These are phyloP conservation scores for Rhineura floridana DNA, from an alignment of 2,113 vertebrate species.

Conservation along the genomic window DNA sequence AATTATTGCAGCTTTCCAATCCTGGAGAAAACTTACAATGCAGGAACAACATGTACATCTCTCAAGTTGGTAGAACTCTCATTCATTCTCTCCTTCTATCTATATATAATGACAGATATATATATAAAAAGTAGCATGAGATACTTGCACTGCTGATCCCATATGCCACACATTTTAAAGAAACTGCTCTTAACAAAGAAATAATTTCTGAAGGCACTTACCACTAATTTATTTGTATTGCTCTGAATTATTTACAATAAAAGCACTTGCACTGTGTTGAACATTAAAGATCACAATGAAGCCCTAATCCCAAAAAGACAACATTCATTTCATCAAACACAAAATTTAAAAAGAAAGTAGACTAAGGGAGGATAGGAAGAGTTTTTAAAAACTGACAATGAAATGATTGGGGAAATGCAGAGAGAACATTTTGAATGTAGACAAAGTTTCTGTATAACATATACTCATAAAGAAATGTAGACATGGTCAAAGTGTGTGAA, in stretches of 20 bases:
- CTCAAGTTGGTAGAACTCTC: neutral
- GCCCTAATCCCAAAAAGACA: neutral
- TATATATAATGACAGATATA: neutral
- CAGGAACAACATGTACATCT: neutral
- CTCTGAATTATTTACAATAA: neutral
- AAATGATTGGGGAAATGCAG: neutral
- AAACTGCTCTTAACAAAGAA: neutral
- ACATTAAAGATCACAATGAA: neutral
- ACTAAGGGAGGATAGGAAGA: no score
- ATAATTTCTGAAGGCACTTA: neutral
- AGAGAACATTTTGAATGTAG: neutral
- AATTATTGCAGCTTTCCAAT: neutral
- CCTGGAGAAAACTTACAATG: neutral
- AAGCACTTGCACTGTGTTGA: neutral
- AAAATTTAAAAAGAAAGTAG: neutral
- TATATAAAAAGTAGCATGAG: neutral
- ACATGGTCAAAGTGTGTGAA: neutral
- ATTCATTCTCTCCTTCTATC: no score
- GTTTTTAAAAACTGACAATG: no score
- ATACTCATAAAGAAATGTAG: neutral
- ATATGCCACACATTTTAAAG: neutral
- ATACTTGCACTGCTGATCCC: neutral
- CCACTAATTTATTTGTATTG: slow-evolving; percentile 2
- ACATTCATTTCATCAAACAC: neutral
- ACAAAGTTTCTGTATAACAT: neutral